Evolutionary conservation across 2,888 invertebrate species (phyloP).

Genomic region (Pristionchus mayeri): DNA sequence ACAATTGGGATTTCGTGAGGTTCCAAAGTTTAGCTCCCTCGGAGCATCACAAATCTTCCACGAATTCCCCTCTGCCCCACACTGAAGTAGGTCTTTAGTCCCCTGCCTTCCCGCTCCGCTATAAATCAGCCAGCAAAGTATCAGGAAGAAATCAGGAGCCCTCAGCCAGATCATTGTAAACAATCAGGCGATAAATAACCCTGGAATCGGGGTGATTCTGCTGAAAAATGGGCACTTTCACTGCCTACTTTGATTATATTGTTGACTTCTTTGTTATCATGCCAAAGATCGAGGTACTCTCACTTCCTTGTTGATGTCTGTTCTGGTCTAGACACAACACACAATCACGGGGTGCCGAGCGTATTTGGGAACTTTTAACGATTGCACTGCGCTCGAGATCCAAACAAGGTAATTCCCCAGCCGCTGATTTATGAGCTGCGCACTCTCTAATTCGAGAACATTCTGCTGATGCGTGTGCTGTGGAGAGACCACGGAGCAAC

Average conservation of each 20-base stretch:
- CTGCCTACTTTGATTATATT: too few relatives aligned
- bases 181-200: background rate
- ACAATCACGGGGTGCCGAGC: background rate
- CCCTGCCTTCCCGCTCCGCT: background rate
- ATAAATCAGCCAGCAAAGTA: background rate
- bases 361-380: background rate
- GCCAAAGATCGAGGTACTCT: too few relatives aligned
- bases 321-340: constrained; percentile 9
- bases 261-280: too few relatives aligned
- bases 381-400: background rate
- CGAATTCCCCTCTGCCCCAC: background rate
- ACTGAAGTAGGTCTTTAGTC: background rate
- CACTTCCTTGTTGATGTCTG: background rate
- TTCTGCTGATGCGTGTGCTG: background rate
- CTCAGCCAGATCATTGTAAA: background rate
- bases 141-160: background rate
- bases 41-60: background rate
- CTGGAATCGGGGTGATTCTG: too few relatives aligned
- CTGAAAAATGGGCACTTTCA: too few relatives aligned
- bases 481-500: background rate
- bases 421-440: background rate
- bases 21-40: background rate
- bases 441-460: background rate
- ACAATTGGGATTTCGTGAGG: too few relatives aligned
- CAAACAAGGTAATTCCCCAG: background rate